Evolutionary conservation across 2,888 invertebrate species (phyloP).

Genomic region (Piscicola geometra): DNA sequence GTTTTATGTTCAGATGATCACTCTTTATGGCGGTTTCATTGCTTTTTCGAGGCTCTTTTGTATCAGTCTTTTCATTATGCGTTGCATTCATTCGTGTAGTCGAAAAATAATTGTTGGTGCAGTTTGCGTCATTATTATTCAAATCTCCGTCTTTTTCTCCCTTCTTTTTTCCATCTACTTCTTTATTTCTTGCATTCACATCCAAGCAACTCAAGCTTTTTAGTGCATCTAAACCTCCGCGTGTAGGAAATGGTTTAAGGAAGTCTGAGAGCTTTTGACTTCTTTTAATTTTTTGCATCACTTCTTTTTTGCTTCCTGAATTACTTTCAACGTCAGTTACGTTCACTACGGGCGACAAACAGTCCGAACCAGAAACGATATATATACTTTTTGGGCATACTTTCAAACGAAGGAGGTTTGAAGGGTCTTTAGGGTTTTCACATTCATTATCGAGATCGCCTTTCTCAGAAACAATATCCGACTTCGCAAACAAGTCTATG

Average conservation of each 20-base stretch:
- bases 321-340: neutral
- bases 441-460: neutral
- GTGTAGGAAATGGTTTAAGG: neutral
- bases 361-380: neutral
- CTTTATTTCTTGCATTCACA: neutral
- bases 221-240: neutral
- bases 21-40: neutral
- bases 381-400: neutral
- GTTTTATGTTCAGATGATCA: neutral
- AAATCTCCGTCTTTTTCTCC: neutral
- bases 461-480: neutral
- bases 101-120: neutral
- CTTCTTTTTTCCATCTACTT: too few species aligned
- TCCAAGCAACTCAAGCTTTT: slow-evolving; percentile 4
- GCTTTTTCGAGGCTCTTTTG: neutral
- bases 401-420: slow-evolving; percentile 5
- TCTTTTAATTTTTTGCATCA: neutral
- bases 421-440: neutral
- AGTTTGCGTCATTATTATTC: neutral
- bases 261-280: neutral
- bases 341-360: neutral
- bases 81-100: neutral
- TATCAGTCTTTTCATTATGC: neutral
- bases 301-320: neutral
- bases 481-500: slow-evolving; percentile 3